A percentile compares a stretch with the other conserved stretches of the same genome.
These are phyloP conservation scores for Scolopax bukidnonensis DNA, from an alignment of 2,797 vertebrate species.

Conservation along the genomic window DNA sequence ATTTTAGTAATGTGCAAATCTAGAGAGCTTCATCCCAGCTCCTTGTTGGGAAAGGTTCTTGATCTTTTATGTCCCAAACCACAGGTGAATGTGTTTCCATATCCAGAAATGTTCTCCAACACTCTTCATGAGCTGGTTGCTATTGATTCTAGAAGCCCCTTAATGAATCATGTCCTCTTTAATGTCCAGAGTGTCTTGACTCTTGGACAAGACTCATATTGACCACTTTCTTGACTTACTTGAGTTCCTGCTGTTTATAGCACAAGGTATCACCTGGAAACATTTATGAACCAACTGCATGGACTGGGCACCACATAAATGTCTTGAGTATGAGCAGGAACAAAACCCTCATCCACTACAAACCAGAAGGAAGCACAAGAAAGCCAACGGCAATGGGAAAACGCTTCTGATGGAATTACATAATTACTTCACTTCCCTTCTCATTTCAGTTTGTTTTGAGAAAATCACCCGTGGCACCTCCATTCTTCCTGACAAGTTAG, in stretches of 20 bases:
- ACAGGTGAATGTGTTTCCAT: neutral
- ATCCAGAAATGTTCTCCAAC: neutral
- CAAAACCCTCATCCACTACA: neutral
- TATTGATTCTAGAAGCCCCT: neutral
- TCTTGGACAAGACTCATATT: neutral
- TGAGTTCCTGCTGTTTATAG: neutral
- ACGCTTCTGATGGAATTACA: neutral
- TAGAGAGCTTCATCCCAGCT: neutral
- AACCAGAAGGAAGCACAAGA: neutral
- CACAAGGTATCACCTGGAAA: neutral
- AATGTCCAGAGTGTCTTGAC: neutral
- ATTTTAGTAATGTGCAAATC: neutral
- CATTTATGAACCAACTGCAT: neutral
- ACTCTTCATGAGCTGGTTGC: neutral
- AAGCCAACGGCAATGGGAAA: neutral
- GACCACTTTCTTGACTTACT: neutral
- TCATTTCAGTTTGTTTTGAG: neutral
- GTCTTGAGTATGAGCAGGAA: neutral
- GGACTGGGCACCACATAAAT: neutral
- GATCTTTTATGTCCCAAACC: neutral
- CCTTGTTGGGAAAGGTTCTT: neutral
- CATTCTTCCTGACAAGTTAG: neutral
- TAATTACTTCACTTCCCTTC: neutral
- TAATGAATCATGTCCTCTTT: neutral
- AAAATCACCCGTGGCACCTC: neutral